These are phyloP conservation scores for Folsomia manolachei DNA, from an alignment of 2,888 invertebrate species.

Conservation along the genomic window DNA sequence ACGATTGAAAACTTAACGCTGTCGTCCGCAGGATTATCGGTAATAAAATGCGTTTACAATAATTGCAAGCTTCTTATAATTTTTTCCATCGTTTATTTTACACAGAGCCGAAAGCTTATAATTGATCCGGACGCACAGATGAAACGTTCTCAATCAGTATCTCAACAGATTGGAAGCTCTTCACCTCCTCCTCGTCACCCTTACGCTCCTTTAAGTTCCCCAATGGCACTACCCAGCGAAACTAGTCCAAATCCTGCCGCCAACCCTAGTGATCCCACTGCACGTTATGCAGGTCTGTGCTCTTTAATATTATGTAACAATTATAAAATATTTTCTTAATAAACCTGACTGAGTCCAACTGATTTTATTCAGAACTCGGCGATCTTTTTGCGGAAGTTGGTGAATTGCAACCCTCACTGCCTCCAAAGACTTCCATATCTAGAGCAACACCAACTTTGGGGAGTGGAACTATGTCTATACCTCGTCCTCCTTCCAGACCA, in stretches of 20 bases:
- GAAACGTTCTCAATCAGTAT: slow-evolving; percentile 71
- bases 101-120: slow-evolving; percentile 65
- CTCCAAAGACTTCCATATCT: slow-evolving; percentile 59
- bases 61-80: too few species aligned
- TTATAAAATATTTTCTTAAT: too few species aligned
- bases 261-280: slow-evolving; percentile 40
- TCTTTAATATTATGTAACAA: too few species aligned
- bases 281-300: slow-evolving; percentile 50
- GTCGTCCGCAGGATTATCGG: slow-evolving; percentile 65
- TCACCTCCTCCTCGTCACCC: slow-evolving; percentile 47
- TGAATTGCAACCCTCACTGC: slow-evolving; percentile 66
- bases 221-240: slow-evolving; percentile 40
- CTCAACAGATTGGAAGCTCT: slow-evolving; percentile 64
- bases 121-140: slow-evolving; percentile 66
- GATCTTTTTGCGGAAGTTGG: slow-evolving; percentile 75
- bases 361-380: background rate
- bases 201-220: slow-evolving; percentile 46
- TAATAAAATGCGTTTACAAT: slow-evolving; percentile 51
- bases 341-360: background rate
- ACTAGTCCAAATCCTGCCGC: background rate
- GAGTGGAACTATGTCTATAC: slow-evolving; percentile 69
- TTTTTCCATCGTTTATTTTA: too few species aligned
- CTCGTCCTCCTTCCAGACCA: slow-evolving; percentile 77
- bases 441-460: slow-evolving; percentile 74
- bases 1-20: slow-evolving; percentile 84